Base-by-base conservation (phyloP, 2,888 invertebrate genomes). In the Acleris laterana region DNA sequence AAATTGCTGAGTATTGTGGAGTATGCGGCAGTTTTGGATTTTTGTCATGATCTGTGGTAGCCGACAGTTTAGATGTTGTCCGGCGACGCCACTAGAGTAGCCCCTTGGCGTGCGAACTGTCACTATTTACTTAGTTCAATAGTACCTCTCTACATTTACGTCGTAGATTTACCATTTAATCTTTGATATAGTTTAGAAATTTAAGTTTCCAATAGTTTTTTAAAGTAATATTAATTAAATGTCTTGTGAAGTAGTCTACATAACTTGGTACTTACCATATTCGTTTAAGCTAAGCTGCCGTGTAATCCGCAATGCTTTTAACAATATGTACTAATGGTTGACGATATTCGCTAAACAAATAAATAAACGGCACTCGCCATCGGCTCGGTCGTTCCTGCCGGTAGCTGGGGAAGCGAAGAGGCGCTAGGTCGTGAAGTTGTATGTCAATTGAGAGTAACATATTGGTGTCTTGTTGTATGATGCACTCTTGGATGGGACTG, bases 1-100 rank as follows among this genome's bases (percentile, higher is more conserved):
- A 85, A 87, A 83, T 90, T 87, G 88, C 84, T 88, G 88, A 87
- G 90, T 89, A 87, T 90, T 90, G 91, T 90, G 93, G 89, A 87
- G 87, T 91, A 91, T 91, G 88, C 91, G 91, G 90, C 90, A 89
- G 91, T 87, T 84, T 80, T 86, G 71, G 68, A 68, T 72, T 74
- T 81, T 77, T 77, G 77, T 82, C 75, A 81, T 78, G 73, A 56
- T 60, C 11, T 49, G 55, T 56, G 55, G 65, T 65, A 60, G 56
- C 60, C 28, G 78, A 79, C 77, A 77, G 75, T 83, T 85, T 88
- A 79, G 72, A 69, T 79, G 78, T 79, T 77, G 80, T 72, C 79
- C 80, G 80, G 79, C 75, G 80, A 76, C 77, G 78, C 72, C 74
- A 72, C 84, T 88, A 88, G 87, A 69, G 80, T 89, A 88, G 87